These are phyloP conservation scores for Zaprionus nigranus DNA, from an alignment of 1,140 invertebrate genomes.

Conservation along the genomic window DNA sequence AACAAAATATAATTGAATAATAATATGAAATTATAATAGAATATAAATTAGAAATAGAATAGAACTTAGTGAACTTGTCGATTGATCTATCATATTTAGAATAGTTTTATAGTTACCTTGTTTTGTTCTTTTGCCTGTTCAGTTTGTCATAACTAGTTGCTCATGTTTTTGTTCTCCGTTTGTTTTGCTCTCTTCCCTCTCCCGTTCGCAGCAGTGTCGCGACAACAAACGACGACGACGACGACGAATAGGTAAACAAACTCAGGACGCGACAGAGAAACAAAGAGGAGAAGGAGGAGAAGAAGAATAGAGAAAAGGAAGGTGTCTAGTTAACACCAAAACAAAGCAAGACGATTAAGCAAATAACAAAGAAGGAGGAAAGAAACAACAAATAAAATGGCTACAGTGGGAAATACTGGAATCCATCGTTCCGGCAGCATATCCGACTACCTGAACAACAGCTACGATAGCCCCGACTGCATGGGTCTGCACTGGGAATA, in stretches of 20 bases:
- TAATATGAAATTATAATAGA: background rate
- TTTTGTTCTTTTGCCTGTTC: background rate
- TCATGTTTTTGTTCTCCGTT: background rate
- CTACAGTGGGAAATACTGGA: background rate
- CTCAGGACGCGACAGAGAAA: conserved; percentile 9
- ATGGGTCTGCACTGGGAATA: background rate
- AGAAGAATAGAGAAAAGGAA: background rate
- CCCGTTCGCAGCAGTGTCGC: background rate
- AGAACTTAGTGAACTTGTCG: no score
- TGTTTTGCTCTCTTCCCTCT: background rate
- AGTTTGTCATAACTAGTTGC: background rate
- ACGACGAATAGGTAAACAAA: background rate
- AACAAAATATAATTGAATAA: background rate
- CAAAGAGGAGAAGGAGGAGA: background rate
- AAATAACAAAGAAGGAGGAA: background rate
- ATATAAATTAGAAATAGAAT: no score
- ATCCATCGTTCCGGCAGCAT: no score
- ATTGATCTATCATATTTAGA: no score
- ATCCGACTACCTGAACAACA: background rate
- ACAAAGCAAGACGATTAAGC: background rate
- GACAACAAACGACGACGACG: background rate
- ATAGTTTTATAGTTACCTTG: no score
- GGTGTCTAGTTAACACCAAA: background rate
- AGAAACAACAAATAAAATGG: conserved; percentile 6
- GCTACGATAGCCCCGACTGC: background rate